Evolutionary conservation across 2,888 invertebrate genomes (phyloP), one percentile per base, ranked within the genome.

Genomic region (Coremacera marginata): DNA sequence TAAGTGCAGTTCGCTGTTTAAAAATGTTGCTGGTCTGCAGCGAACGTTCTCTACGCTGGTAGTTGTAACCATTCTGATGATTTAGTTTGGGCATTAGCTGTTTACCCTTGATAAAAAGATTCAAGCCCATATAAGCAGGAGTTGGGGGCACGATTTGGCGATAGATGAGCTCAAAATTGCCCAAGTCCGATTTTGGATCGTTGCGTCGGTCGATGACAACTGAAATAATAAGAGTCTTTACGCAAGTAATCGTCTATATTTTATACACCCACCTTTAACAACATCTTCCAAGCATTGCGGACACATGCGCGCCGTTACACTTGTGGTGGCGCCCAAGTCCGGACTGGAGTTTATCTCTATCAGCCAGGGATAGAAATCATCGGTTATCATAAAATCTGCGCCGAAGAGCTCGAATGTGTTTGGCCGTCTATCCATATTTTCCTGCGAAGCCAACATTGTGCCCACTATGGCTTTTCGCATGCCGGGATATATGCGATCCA

Each of bases 331-430:
- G 16, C 96, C 95, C 91, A 98, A 92, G 90, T 97, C 95, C 0
- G 98, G 98, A 89, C 96, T 96, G 9, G 96, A 96, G 88, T 98
- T 98, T 81, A 98, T 97, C 90, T 98, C 98, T 82, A 98, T 95
- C 2, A 98, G 91, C 97, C 97, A 98, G 0, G 97, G 97, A 44
- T 93, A 93, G 83, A 94, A 95, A 84, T 95, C 94, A 77, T 96
- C 95, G 65, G 95, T 94, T 77, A 98, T 90, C 95, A 98, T 96
- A 86, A 98, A 98, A 89, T 98, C 98, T 0, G 98, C 98, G 19
- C 98, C 98, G 84, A 97, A 98, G 27, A 98, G 89, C 89, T 98
- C 97, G 90, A 97, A 98, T 73, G 96, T 96, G 83, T 96, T 96
- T 84, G 92, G 92, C 0, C 89, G 81, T 57, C 95, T 91, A 84